These are phyloP conservation scores for Mus musculus DNA, from an alignment of 2,113 vertebrate species.

Conservation along the genomic window GRCm39 chr11:22324501-22325000, in stretches of 20 bases:
- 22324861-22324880: conserved; percentile 84
- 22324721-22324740: conserved; percentile 80
- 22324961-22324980: conserved; percentile 79
- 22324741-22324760: conserved; percentile 71
- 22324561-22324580: conserved; percentile 65
- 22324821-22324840: conserved; percentile 88
- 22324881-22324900: conserved; percentile 83
- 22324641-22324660: conserved; percentile 74
- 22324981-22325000: conserved; percentile 75
- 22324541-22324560: conserved; percentile 76
- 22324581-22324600: conserved; percentile 69
- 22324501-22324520: conserved; percentile 35
- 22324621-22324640: conserved; percentile 76
- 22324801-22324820: conserved; percentile 83
- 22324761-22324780: conserved; percentile 75
- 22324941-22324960: conserved; percentile 81
- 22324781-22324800: conserved; percentile 81
- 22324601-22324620: conserved; percentile 77
- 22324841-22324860: conserved; percentile 79
- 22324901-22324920: conserved; percentile 81
- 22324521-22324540: conserved; percentile 62
- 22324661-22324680: conserved; percentile 82
- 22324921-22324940: conserved; percentile 82
- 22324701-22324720: conserved; percentile 71
- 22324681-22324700: conserved; percentile 80